phyloP scores from a whole-genome alignment of 2,113 vertebrate genomes.

The Hypocryptadius cinnamomeus region DNA sequence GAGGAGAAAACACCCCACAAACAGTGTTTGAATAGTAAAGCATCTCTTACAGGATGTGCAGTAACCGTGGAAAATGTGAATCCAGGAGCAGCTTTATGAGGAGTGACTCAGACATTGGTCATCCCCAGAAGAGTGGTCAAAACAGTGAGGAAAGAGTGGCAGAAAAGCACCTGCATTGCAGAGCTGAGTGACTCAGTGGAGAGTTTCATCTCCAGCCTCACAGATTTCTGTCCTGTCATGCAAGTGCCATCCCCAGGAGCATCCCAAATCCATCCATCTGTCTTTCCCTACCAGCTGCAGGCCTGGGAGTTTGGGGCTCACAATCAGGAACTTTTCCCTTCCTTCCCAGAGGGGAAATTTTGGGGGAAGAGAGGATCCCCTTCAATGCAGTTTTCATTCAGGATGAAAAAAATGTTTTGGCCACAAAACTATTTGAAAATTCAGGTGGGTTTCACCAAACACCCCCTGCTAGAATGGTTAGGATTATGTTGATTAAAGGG shows the following conservation, averaged over 20 bases:
- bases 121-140: neutral
- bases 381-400: neutral
- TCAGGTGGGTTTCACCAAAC: neutral
- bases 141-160: neutral
- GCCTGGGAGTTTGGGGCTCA: neutral
- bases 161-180: conserved; percentile 3
- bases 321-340: neutral
- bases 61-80: neutral
- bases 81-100: neutral
- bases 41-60: neutral
- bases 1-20: neutral
- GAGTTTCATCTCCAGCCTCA: neutral
- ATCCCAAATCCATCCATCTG: neutral
- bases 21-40: neutral
- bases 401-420: neutral
- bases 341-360: neutral
- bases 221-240: neutral
- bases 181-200: neutral
- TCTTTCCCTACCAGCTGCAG: neutral
- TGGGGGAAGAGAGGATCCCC: neutral
- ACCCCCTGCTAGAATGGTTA: rapidly evolving
- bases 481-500: neutral
- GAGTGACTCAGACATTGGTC: conserved; percentile 9
- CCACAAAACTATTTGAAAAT: neutral
- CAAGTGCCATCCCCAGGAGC: neutral